Conservation (phyloP, 1,140 invertebrate genomes). For the Asobara japonica region DNA sequence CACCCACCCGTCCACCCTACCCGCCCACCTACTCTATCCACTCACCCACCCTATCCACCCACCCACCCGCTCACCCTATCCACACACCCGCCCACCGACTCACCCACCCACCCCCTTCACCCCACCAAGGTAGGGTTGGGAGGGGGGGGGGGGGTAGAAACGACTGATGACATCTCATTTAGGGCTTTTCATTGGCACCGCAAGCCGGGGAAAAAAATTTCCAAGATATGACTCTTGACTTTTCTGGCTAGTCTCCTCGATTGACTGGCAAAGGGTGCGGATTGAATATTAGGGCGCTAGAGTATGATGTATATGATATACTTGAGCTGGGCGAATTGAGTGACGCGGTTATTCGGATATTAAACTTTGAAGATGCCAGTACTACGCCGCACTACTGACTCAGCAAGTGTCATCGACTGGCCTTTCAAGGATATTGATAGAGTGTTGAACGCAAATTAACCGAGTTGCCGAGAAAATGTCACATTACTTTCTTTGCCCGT, state of each 20-base stretch:
- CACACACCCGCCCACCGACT: no score
- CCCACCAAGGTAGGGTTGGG: no score
- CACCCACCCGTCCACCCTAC: no score
- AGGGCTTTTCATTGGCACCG: background rate
- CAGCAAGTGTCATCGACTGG: conserved; percentile 55
- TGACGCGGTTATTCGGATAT: conserved; percentile 47
- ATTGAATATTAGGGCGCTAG: conserved; percentile 22
- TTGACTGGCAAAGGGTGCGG: conserved; percentile 8
- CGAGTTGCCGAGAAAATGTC: background rate
- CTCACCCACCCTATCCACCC: no score
- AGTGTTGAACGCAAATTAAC: conserved; percentile 35
- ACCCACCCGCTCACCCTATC: no score
- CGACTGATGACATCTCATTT: no score
- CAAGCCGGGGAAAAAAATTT: conserved; percentile 2
- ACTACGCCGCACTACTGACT: conserved; percentile 42
- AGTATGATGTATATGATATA: conserved; percentile 18
- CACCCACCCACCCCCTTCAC: no score
- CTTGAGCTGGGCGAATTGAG: conserved; percentile 38
- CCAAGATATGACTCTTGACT: conserved; percentile 6
- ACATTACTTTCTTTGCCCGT: background rate
- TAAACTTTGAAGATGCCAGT: conserved; percentile 50
- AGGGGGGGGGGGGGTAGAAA: no score
- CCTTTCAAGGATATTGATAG: conserved; percentile 41
- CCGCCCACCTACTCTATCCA: no score
- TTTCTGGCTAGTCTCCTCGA: background rate